A percentile compares a stretch with the other conserved stretches of the same genome.
These are phyloP conservation scores for Sylvicola cinctus DNA, from an alignment of 2,888 invertebrate species.

Conservation along the genomic window DNA sequence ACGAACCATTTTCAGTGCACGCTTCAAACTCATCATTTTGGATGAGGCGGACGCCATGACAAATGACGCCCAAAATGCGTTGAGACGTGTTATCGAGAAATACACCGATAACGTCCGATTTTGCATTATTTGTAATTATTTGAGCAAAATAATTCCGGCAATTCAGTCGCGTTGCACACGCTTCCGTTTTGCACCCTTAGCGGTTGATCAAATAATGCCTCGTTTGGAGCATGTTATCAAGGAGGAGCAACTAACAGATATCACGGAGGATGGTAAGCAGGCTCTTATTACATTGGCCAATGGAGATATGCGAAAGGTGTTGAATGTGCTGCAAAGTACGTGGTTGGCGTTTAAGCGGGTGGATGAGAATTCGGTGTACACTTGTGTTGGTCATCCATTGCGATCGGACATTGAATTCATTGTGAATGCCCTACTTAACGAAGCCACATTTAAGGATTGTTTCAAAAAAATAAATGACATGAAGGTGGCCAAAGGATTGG, in stretches of 20 bases:
- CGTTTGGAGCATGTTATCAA: conserved; percentile 65
- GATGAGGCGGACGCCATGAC: conserved; percentile 99
- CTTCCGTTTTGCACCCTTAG: conserved; percentile 85
- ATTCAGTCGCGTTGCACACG: conserved; percentile 94
- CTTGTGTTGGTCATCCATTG: conserved; percentile 91
- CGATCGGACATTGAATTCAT: conserved; percentile 75
- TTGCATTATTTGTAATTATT: conserved; percentile 96
- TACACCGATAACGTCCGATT: conserved; percentile 97
- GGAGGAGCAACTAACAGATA: conserved; percentile 56
- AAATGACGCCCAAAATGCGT: conserved; percentile 96
- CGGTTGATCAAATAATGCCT: conserved; percentile 70
- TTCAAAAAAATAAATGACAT: conserved; percentile 42
- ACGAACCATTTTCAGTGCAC: conserved; percentile 79
- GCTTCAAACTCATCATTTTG: conserved; percentile 86
- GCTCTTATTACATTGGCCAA: conserved; percentile 76
- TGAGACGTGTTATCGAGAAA: conserved; percentile 95
- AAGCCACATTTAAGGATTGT: conserved; percentile 50
- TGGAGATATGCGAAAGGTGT: conserved; percentile 94
- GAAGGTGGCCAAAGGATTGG: conserved; percentile 76
- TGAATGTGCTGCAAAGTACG: conserved; percentile 93
- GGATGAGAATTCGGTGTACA: conserved; percentile 76
- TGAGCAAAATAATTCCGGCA: conserved; percentile 97
- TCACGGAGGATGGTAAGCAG: conserved; percentile 71
- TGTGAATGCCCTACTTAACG: conserved; percentile 66
- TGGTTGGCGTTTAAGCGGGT: conserved; percentile 80